Percentiles rank a stretch among this genome's conserved stretches.
Conservation (phyloP, 2,113 vertebrate genomes). For the Mastomys natalensis region DNA sequence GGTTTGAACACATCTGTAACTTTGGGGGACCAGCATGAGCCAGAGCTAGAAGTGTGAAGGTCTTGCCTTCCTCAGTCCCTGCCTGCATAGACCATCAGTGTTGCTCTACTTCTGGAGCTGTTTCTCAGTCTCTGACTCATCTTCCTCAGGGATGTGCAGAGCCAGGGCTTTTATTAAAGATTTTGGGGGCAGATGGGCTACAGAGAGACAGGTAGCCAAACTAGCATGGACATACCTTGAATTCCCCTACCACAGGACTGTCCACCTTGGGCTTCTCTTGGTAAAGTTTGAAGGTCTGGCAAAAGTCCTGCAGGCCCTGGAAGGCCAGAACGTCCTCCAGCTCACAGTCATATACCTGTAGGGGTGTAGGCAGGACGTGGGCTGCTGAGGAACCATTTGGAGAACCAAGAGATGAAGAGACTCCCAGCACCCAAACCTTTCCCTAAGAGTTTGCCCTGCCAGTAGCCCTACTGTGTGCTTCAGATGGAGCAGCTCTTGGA, state of each 20-base stretch:
- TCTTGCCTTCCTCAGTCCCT: not conserved
- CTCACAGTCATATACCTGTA: constrained; percentile 87
- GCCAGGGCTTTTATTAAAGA: not conserved
- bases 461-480: not conserved
- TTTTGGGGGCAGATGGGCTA: not conserved
- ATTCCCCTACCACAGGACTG: constrained; percentile 82
- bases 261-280: constrained; percentile 62
- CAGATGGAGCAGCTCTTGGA: not conserved
- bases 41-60: not conserved
- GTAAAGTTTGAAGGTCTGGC: constrained; percentile 85
- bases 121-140: not conserved
- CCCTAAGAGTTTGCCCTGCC: not conserved
- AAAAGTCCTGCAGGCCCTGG: constrained; percentile 88
- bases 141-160: not conserved
- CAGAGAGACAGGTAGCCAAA: not conserved
- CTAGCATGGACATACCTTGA: constrained; percentile 81
- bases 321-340: constrained; percentile 85
- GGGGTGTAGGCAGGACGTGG: not conserved
- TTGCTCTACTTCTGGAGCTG: not conserved
- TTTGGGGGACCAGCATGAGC: not conserved
- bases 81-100: not conserved
- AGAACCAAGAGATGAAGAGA: not conserved
- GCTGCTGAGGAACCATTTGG: too few relatives aligned
- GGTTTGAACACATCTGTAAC: not conserved
- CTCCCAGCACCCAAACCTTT: not conserved